Evolutionary conservation across 2,888 invertebrate species (phyloP).

Genomic region (Cylloceria caligata): DNA sequence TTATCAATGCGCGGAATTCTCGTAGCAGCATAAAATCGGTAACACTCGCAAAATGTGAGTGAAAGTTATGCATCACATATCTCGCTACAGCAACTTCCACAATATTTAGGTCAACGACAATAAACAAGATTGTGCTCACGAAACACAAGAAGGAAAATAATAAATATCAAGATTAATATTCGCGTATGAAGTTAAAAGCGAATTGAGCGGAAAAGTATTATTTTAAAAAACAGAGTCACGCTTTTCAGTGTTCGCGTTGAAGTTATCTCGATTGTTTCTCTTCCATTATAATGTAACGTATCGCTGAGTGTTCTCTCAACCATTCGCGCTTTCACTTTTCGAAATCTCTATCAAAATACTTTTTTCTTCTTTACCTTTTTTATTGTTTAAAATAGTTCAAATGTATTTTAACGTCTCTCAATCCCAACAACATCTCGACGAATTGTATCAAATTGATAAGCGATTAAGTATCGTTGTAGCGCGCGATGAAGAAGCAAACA

Average conservation of each 20-base stretch:
- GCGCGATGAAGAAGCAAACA: not conserved
- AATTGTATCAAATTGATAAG: constrained; percentile 8
- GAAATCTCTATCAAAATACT: constrained; percentile 5
- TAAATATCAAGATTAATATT: not conserved
- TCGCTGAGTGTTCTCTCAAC: not conserved
- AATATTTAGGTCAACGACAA: constrained; percentile 42
- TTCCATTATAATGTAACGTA: not conserved
- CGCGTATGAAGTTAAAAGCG: constrained; percentile 5
- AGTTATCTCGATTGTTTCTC: constrained; percentile 18
- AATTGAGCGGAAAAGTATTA: constrained; percentile 1
- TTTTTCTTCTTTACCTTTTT: not conserved
- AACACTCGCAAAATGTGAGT: constrained; percentile 27
- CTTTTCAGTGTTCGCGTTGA: not conserved
- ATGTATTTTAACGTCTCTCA: not conserved
- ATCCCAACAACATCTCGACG: not conserved
- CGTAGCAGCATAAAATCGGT: not conserved
- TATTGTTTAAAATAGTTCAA: not conserved
- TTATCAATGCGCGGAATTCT: not conserved
- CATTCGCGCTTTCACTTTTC: constrained; percentile 43
- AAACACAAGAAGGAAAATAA: not conserved
- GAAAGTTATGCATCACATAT: constrained; percentile 36
- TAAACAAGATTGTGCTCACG: constrained; percentile 31
- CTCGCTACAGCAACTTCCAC: constrained; percentile 30
- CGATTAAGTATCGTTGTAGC: not conserved
- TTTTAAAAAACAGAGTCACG: constrained; percentile 3